phyloP scores from a whole-genome alignment of 2,888 invertebrate species.

The Tinea semifulvella region DNA sequence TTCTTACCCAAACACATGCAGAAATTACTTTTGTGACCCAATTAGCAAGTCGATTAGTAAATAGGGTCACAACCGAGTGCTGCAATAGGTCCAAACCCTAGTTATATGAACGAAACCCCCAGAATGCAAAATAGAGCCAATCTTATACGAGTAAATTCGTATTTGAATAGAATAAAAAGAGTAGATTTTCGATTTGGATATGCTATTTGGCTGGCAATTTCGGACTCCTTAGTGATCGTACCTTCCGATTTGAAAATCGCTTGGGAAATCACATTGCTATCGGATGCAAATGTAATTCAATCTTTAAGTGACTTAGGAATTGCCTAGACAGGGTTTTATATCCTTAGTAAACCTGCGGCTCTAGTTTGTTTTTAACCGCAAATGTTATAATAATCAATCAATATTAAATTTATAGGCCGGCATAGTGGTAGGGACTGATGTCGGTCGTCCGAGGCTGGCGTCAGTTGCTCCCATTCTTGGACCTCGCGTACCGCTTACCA shows the following conservation, averaged over 20 bases:
- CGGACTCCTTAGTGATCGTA: conserved; percentile 13
- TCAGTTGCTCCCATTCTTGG: too few relatives aligned
- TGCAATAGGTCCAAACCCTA: background rate
- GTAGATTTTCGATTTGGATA: conserved; percentile 59
- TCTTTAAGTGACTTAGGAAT: background rate
- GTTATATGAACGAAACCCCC: conserved; percentile 4
- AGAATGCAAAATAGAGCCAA: conserved; percentile 13
- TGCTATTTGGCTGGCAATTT: conserved; percentile 19
- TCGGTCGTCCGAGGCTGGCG: too few relatives aligned
- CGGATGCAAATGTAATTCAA: conserved; percentile 12
- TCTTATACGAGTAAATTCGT: conserved; percentile 9
- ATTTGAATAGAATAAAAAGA: conserved; percentile 36
- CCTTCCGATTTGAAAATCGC: conserved; percentile 13
- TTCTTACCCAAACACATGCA: too few relatives aligned
- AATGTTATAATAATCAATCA: too few relatives aligned
- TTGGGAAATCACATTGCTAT: conserved; percentile 16
- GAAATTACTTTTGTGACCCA: too few relatives aligned
- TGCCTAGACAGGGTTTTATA: background rate
- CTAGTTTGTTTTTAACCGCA: too few relatives aligned
- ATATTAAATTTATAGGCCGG: too few relatives aligned
- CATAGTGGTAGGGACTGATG: too few relatives aligned
- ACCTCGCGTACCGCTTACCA: too few relatives aligned
- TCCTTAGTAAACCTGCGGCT: too few relatives aligned
- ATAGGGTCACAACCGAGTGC: background rate
- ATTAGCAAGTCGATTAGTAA: too few relatives aligned